These are phyloP conservation scores for Forbesichthys agassizii DNA, from an alignment of 2,113 vertebrate genomes.

Conservation along the genomic window DNA sequence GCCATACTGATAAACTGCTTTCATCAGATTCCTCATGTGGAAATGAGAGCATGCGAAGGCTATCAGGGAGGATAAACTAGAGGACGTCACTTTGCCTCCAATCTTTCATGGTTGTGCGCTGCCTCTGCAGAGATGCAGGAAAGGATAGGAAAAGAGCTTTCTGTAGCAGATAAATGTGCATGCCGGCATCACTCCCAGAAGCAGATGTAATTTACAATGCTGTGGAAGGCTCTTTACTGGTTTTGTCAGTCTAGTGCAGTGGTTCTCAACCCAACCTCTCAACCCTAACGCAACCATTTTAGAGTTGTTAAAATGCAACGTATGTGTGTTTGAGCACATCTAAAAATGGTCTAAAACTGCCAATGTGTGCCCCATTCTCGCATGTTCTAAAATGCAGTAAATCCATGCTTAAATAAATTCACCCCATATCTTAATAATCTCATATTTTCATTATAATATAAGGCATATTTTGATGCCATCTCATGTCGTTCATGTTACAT, in stretches of 20 bases:
- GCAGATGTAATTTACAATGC: slow-evolving; percentile 41
- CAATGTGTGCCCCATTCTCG: too few relatives aligned
- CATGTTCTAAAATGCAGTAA: too few relatives aligned
- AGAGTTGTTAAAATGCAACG: too few relatives aligned
- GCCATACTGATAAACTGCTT: slow-evolving; percentile 79
- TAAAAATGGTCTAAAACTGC: too few relatives aligned
- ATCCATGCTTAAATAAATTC: too few relatives aligned
- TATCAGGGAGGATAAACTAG: slow-evolving; percentile 76
- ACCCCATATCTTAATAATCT: too few relatives aligned
- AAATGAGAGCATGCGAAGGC: slow-evolving; percentile 80
- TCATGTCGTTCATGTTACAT: too few relatives aligned
- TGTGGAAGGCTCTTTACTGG: slow-evolving; percentile 25
- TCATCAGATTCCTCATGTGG: slow-evolving; percentile 81
- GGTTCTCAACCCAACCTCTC: not conserved
- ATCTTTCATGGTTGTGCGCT: slow-evolving; percentile 68
- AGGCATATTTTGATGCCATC: too few relatives aligned
- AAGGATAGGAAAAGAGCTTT: slow-evolving; percentile 32
- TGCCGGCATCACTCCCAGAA: slow-evolving; percentile 24
- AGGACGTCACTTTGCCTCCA: slow-evolving; percentile 74
- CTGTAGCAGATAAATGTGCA: slow-evolving; percentile 20
- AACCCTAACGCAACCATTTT: too few relatives aligned
- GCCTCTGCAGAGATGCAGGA: slow-evolving; percentile 60
- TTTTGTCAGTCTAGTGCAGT: slow-evolving; percentile 30
- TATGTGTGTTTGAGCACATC: too few relatives aligned
- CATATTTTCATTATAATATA: too few relatives aligned